These are phyloP conservation scores for Phocoena phocoena DNA, from an alignment of 2,113 vertebrate species.

Conservation along the genomic window DNA sequence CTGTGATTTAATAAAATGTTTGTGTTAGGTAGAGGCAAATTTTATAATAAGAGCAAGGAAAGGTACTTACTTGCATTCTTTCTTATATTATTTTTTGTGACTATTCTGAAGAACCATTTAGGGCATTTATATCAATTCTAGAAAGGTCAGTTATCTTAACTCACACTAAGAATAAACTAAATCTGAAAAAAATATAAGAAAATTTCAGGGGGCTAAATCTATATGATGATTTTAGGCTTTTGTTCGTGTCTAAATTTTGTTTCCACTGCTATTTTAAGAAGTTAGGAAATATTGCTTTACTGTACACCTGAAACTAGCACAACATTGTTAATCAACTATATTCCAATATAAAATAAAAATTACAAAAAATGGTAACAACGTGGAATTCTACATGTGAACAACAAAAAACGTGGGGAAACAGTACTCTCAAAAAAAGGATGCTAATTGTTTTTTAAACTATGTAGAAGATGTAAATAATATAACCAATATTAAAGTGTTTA, in stretches of 20 bases:
- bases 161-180: slow-evolving; percentile 19
- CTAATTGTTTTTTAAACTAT: background rate
- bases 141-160: background rate
- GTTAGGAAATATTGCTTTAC: background rate
- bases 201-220: background rate
- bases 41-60: slow-evolving; percentile 20
- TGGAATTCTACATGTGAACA: background rate
- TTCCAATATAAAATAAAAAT: background rate
- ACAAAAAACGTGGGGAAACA: background rate
- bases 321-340: background rate
- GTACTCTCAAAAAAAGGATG: background rate
- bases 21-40: background rate
- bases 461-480: slow-evolving; percentile 23
- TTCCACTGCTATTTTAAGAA: slow-evolving; percentile 47
- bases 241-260: slow-evolving; percentile 46
- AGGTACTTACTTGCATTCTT: background rate
- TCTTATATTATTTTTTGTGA: slow-evolving; percentile 2
- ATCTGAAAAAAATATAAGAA: background rate
- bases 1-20: slow-evolving; percentile 15
- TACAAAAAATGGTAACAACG: background rate
- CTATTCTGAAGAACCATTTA: slow-evolving; percentile 33
- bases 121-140: slow-evolving; percentile 27
- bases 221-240: slow-evolving; percentile 35
- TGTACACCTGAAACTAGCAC: background rate
- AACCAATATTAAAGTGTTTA: slow-evolving; percentile 24